Base-by-base conservation (phyloP, 2,113 vertebrate genomes). In the Piprites chloris region DNA sequence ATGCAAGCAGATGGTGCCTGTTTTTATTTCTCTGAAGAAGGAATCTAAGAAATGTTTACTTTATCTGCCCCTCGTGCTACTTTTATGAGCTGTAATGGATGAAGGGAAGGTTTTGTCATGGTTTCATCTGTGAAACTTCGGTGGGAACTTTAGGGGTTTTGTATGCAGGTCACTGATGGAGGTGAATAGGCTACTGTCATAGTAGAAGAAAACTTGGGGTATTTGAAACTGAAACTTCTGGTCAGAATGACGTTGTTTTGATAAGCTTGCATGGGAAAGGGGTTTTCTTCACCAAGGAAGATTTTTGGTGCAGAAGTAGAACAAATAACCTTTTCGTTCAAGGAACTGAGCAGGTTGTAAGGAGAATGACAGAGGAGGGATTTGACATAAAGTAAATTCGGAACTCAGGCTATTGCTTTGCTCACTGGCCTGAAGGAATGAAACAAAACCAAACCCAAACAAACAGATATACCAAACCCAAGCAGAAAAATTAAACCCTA, bases 1-100 rank as follows among this genome's bases (percentile, higher is more conserved):
- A 0, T 35, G 23, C 44, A 21, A 85, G 52, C 39, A 81, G n/a
- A 24, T 61, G 47, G 15, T 90, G 26, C n/a, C 66, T 87, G 17
- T 4, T 71, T 91, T 78, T 67, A 24, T 39, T 46, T 86, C 10
- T 65, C 55, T 79, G 52, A 75, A 52, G 95, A 93, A 82, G 20
- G 33, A n/a, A 44, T 67, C 33, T 35, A 84, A 77, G 10, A 9
- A 16, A 14, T 42, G 12, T 76, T 90, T 86, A 42, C 58, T 58
- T 91, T 28, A 9, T 0, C 0, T 56, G 24, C 59, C n/a, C 12
- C 32, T 75, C 9, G 33, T 35, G 30, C 9, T 75, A 32, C 27
- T 82, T 76, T 33, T 14, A 63, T 62, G 30, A 91, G 13, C 19
- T 44, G 10, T 44, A 44, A 52, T 2, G 2, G 23, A n/a, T 79